Percentiles rank a stretch among this genome's conserved stretches.
phyloP scores from a whole-genome alignment of 2,113 vertebrate genomes.

The Calonectris borealis region DNA sequence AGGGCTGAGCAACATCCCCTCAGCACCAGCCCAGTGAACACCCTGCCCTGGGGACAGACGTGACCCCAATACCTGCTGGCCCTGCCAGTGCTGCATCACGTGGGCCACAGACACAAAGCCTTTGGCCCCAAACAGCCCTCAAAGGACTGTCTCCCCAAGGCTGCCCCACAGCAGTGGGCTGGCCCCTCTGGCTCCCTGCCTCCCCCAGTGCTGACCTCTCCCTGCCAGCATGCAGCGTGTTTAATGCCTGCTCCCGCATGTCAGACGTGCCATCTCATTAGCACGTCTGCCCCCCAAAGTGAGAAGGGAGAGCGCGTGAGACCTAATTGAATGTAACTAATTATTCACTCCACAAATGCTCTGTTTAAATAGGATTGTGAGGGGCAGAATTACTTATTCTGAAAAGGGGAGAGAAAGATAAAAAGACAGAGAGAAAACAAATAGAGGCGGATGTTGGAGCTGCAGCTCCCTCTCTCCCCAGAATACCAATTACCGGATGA shows the following conservation, averaged over 20 bases:
- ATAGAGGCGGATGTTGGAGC: slow-evolving; percentile 66
- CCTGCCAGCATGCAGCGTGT: accelerated
- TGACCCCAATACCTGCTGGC: accelerated
- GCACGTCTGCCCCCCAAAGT: slow-evolving; percentile 59
- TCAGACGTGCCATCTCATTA: slow-evolving; percentile 67
- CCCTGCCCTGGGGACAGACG: not conserved
- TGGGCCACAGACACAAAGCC: not conserved
- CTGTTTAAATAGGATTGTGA: slow-evolving; percentile 77
- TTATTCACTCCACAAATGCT: slow-evolving; percentile 72
- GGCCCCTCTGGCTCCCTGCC: not conserved
- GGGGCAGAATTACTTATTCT: slow-evolving; percentile 79
- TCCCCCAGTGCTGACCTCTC: not conserved
- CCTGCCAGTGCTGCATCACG: not conserved
- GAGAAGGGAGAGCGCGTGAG: slow-evolving; percentile 46
- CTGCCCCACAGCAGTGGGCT: not conserved
- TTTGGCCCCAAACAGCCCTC: not conserved
- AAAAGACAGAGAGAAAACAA: slow-evolving; percentile 75
- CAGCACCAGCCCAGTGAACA: not conserved
- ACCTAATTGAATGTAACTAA: slow-evolving; percentile 81
- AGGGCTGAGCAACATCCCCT: not conserved
- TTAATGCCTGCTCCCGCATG: not conserved
- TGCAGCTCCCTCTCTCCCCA: slow-evolving; percentile 42
- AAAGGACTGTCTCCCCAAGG: not conserved
- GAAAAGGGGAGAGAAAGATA: slow-evolving; percentile 63
- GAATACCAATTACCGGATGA: slow-evolving; percentile 74